Evolutionary conservation across 2,888 invertebrate species (phyloP).

Genomic region (Pemphredon lugubris): DNA sequence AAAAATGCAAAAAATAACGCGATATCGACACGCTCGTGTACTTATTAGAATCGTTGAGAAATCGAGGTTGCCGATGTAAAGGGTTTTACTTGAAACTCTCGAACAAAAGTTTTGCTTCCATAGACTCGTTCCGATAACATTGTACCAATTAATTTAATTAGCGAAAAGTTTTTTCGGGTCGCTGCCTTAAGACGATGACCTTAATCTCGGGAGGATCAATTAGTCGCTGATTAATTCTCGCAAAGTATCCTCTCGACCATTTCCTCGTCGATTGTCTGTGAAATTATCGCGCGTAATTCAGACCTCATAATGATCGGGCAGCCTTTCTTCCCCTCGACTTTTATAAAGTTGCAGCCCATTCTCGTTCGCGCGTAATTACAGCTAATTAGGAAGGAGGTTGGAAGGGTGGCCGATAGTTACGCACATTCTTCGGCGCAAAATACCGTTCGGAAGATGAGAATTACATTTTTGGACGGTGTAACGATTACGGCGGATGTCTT

Average conservation of each 20-base stretch:
- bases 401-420: constrained; percentile 26
- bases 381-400: constrained; percentile 58
- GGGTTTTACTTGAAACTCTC: constrained; percentile 2
- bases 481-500: no score
- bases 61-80: neutral
- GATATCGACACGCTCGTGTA: no score
- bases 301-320: constrained; percentile 61
- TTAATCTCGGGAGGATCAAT: constrained; percentile 64
- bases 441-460: neutral
- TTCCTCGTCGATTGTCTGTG: constrained; percentile 69
- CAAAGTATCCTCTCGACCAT: constrained; percentile 59
- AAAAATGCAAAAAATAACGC: no score
- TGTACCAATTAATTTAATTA: constrained; percentile 52
- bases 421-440: constrained; percentile 16
- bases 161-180: constrained; percentile 40
- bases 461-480: no score
- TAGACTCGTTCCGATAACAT: constrained; percentile 13
- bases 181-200: constrained; percentile 50
- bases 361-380: constrained; percentile 56
- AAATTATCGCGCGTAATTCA: constrained; percentile 73
- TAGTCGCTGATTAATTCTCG: constrained; percentile 60
- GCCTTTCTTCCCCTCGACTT: constrained; percentile 59
- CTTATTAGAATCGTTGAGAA: neutral
- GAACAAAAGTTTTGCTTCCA: constrained; percentile 15
- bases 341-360: constrained; percentile 54